phyloP scores from a whole-genome alignment of 2,888 invertebrate species.

The Dicranocentrus wangi region DNA sequence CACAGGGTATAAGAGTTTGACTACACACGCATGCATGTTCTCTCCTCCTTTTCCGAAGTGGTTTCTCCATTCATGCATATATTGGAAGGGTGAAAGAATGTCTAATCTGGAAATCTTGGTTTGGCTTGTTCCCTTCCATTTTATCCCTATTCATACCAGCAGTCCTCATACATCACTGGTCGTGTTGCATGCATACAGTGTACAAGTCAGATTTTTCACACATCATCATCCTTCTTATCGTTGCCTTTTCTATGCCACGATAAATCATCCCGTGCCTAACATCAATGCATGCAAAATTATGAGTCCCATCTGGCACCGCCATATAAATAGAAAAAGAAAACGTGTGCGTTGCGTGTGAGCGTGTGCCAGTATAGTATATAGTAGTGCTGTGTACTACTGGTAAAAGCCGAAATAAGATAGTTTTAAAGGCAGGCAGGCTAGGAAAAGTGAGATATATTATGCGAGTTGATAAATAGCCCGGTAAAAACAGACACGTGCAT shows the following conservation, averaged over 20 bases:
- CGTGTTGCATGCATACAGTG: conserved; percentile 10
- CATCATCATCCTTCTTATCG: conserved; percentile 30
- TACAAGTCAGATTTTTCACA: conserved; percentile 32
- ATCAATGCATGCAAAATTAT: conserved; percentile 24
- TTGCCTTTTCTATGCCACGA: conserved; percentile 14
- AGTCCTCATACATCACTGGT: conserved; percentile 7
- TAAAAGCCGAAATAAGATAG: no score
- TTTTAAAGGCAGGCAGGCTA: neutral
- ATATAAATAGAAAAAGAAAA: neutral
- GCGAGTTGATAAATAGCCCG: conserved; percentile 16
- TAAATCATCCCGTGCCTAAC: conserved; percentile 11
- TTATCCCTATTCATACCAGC: no score
- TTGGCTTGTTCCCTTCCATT: no score
- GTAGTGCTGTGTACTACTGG: no score
- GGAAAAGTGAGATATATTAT: conserved; percentile 3
- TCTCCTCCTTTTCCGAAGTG: neutral
- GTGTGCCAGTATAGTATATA: no score
- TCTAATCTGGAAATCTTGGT: no score
- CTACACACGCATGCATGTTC: neutral
- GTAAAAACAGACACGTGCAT: neutral
- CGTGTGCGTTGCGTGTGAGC: neutral
- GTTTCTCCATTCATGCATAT: no score
- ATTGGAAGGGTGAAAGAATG: no score
- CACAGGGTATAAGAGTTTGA: neutral
- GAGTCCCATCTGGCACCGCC: conserved; percentile 15